phyloP scores from a whole-genome alignment of 2,888 invertebrate genomes.

The Melinaea menophilus region DNA sequence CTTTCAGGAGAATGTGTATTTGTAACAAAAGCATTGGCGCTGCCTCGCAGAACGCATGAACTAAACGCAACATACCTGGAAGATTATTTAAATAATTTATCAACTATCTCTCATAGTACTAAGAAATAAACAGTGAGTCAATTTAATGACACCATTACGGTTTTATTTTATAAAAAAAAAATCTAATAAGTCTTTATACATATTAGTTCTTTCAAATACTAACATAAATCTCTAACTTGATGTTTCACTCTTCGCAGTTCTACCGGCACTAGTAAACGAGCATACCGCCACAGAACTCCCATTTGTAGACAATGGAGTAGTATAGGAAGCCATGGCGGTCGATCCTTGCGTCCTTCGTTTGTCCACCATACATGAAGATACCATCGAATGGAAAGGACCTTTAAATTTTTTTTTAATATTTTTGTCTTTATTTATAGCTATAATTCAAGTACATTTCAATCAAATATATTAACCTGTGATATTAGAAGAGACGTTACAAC shows the following conservation, averaged over 20 bases:
- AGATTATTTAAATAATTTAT: neutral
- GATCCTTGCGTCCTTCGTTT: constrained; percentile 62
- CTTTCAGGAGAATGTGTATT: constrained; percentile 81
- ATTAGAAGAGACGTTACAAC: constrained; percentile 85
- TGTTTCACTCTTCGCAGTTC: constrained; percentile 89
- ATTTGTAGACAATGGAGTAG: constrained; percentile 82
- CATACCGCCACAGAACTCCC: constrained; percentile 89
- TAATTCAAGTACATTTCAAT: neutral
- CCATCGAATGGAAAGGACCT: constrained; percentile 86
- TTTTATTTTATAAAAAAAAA: neutral
- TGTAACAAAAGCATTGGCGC: constrained; percentile 92
- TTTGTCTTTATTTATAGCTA: neutral
- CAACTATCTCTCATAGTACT: neutral
- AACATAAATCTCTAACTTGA: constrained; percentile 84
- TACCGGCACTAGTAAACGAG: constrained; percentile 89
- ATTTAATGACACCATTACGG: too few relatives aligned
- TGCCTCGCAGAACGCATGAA: constrained; percentile 93
- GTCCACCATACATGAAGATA: constrained; percentile 79
- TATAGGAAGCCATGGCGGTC: constrained; percentile 74
- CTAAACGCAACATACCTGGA: constrained; percentile 84
- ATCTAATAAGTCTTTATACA: neutral
- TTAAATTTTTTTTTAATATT: neutral
- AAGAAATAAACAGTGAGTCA: neutral
- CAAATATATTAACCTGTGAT: constrained; percentile 77
- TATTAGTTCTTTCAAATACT: constrained; percentile 39